Percentiles rank a stretch among this genome's conserved stretches.
Conservation (phyloP, 2,797 vertebrate genomes). For the Diglossa cyanea region DNA sequence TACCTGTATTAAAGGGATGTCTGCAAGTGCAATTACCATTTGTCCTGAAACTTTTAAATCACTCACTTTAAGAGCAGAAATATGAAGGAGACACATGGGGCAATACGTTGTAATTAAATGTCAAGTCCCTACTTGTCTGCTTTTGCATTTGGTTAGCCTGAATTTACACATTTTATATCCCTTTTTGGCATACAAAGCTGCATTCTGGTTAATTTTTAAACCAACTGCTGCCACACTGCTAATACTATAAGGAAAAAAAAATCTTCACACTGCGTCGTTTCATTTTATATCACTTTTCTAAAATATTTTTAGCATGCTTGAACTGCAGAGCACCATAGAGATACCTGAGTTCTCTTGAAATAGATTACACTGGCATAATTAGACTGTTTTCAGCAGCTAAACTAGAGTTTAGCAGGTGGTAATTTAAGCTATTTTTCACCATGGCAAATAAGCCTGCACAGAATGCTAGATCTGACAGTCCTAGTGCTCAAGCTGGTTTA, state of each 20-base stretch:
- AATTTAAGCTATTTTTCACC: conserved; percentile 53
- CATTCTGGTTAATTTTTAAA: conserved; percentile 28
- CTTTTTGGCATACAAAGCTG: neutral
- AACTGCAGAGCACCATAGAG: neutral
- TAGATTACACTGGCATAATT: conserved; percentile 9
- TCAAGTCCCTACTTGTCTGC: conserved; percentile 6
- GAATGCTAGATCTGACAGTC: neutral
- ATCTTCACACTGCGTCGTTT: neutral
- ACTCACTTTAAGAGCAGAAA: neutral
- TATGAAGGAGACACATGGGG: neutral
- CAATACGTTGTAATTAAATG: neutral
- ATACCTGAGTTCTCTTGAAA: conserved; percentile 12
- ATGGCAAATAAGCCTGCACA: conserved; percentile 34
- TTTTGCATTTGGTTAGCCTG: neutral
- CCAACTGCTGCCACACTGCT: neutral
- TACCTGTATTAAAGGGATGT: neutral
- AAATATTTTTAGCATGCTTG: neutral
- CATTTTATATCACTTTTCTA: neutral
- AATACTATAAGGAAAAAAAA: neutral
- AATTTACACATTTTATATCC: neutral
- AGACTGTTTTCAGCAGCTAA: conserved; percentile 35
- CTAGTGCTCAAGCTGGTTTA: neutral
- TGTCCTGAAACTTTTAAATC: neutral
- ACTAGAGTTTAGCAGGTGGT: conserved; percentile 17
- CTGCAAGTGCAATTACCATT: neutral